Percentiles rank a stretch among this genome's conserved stretches.
phyloP scores from a whole-genome alignment of 1,140 invertebrate species.

The Drosophila persimilis region DNA sequence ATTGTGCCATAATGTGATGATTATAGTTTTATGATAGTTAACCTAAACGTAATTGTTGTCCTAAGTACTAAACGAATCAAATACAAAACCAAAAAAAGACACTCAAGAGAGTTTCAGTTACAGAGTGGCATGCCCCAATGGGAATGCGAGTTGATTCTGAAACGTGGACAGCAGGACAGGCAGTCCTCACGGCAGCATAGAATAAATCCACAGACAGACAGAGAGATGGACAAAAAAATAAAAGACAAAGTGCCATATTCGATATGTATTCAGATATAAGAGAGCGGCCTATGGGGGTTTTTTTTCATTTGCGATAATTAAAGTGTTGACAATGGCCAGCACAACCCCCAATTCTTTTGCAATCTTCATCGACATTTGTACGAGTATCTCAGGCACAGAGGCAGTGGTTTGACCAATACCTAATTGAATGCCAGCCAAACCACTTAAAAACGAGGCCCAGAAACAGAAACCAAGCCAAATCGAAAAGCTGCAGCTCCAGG shows the following conservation, averaged over 20 bases:
- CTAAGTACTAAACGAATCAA: conserved; percentile 53
- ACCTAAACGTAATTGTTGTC: conserved; percentile 72
- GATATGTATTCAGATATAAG: conserved; percentile 18
- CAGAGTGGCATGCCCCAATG: too few species aligned
- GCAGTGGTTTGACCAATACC: conserved; percentile 36
- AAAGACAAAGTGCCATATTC: not conserved
- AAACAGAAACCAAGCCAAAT: too few species aligned
- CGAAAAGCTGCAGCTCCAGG: not conserved
- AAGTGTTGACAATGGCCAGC: conserved; percentile 40
- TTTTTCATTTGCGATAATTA: conserved; percentile 43
- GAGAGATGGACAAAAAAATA: not conserved
- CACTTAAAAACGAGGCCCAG: conserved; percentile 24
- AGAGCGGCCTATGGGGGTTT: conserved; percentile 20
- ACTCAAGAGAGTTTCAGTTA: too few species aligned
- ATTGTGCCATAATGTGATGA: conserved; percentile 82
- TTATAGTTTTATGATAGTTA: conserved; percentile 75
- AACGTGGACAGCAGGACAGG: too few species aligned
- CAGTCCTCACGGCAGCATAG: too few species aligned
- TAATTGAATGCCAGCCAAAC: conserved; percentile 52
- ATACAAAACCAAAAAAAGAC: conserved; percentile 22
- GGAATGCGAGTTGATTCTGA: too few species aligned
- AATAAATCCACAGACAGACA: not conserved
- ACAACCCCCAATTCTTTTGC: conserved; percentile 3
- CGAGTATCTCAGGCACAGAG: not conserved
- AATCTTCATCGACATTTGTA: conserved; percentile 11